These are phyloP conservation scores for Philonicus albiceps DNA, from an alignment of 2,888 invertebrate species.

Conservation along the genomic window DNA sequence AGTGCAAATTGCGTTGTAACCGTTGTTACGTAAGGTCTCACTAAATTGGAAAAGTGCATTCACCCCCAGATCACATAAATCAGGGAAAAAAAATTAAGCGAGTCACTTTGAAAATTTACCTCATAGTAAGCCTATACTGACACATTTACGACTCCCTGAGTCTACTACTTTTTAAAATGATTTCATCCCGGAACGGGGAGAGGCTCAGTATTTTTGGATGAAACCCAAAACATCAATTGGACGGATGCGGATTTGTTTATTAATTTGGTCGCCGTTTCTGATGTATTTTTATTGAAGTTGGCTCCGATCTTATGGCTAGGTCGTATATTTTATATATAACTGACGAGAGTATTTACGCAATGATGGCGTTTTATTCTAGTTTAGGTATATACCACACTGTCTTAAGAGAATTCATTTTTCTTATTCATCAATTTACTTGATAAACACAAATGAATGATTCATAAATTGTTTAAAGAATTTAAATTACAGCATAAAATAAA, in stretches of 20 bases:
- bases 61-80: neutral
- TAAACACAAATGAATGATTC: too few relatives aligned
- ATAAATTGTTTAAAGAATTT: too few relatives aligned
- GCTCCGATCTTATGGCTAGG: neutral
- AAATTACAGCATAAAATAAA: too few relatives aligned
- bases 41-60: neutral
- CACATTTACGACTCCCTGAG: constrained; percentile 10
- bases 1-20: constrained; percentile 60
- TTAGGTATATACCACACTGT: neutral
- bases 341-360: neutral
- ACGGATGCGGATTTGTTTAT: neutral
- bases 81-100: neutral
- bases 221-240: neutral
- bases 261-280: neutral
- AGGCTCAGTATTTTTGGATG: neutral
- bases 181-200: neutral
- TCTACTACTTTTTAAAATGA: neutral
- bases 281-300: constrained; percentile 8
- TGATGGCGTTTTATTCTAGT: neutral
- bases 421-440: too few relatives aligned
- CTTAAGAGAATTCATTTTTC: neutral
- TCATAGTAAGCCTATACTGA: neutral
- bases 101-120: neutral
- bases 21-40: neutral
- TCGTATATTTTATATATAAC: neutral